Evolutionary conservation across 2,888 invertebrate species (phyloP), one percentile per base, ranked within the genome.

Genomic region (Pomacea canaliculata): DNA sequence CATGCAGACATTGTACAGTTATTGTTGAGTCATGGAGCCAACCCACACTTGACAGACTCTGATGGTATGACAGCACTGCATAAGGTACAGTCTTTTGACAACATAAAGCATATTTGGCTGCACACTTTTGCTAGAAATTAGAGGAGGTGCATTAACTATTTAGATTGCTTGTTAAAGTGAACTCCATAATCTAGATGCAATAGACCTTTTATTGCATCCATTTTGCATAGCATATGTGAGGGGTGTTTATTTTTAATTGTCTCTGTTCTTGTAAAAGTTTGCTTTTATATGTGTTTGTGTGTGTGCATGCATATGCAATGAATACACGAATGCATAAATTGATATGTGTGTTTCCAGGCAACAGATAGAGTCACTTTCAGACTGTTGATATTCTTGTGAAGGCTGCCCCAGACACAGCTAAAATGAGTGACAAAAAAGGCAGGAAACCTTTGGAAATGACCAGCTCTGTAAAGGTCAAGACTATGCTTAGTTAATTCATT

Each of bases 61-160:
- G 96, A 97, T 92, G 96, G 96, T 0, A 94, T 94, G 90, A 96
- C 94, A 59, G 94, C 94, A 48, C 92, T 97, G 46, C 96, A 97
- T 90, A 94, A 96, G 90, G 95, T 95, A 76, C 46, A 60, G 18
- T 67, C 48, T 59, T n/a, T 23, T 23, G 23, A 23, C 23, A 23
- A 23, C 23, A 23, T 23, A 59, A 23, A 19, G 19, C 56, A 0
- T 12, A 18, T 10, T 66, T 73, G 8, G 48, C 7, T 13, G 27
- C 46, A 60, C 46, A 62, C 18, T 60, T 60, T 62, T 19, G 19
- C 3, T 37, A 37, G 37, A 37, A 37, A 37, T 37, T 37, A 37
- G 37, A 37, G 37, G 37, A 37, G 37, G 5, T 37, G 5, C 37
- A 37, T 37, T 16, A 56, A 56, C 10, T 56, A 10, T 56, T 56